Base-by-base conservation (phyloP, 37 sponge, comb jelly and placozoan genomes). In the Ianthella basta region DNA sequence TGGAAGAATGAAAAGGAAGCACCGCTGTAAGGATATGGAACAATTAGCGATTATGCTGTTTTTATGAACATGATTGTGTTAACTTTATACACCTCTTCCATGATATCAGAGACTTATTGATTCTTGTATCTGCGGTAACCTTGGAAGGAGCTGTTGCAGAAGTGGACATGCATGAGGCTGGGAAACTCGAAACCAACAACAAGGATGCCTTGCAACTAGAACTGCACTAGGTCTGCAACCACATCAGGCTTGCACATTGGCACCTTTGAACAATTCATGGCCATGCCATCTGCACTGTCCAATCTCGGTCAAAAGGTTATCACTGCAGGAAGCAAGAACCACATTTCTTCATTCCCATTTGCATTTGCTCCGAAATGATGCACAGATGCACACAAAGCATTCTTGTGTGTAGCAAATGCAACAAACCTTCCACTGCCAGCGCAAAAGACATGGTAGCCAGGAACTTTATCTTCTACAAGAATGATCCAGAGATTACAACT, bases 1-100 rank as follows among this genome's bases (percentile, higher is more conserved):
- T 87, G 87, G 87, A 66, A 84, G 85, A 40, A n/a, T n/a, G 85
- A 53, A 78, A 40, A 10, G 84, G 61, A 32, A 32, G 15, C 0
- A 84, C 87, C 21, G 60, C 84, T 30, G 74, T 68, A 6, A 87
- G 81, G 33, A 81, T 20, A 80, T 72, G 29, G 81, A 79, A 64
- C 59, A 87, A 33, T 55, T 86, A 21, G 82, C 79, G 69, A 68
- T 83, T 30, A 59, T 56, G 12, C 72, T 89, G 74, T n/a, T n/a
- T n/a, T n/a, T 89, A 85, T 69, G 87, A 90, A 61, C 73, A 70
- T 2, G 79, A 82, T 6, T 86, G 75, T 44, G 59, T 90, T 34
- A 86, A 86, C 23, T 27, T 50, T 82, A 81, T 91, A 16, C 4
- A 54, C 32, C 53, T 83, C 5, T 29, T 87, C 5, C 80, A 87